These are phyloP conservation scores for Zeus faber DNA, from an alignment of 2,113 vertebrate genomes.

Conservation along the genomic window DNA sequence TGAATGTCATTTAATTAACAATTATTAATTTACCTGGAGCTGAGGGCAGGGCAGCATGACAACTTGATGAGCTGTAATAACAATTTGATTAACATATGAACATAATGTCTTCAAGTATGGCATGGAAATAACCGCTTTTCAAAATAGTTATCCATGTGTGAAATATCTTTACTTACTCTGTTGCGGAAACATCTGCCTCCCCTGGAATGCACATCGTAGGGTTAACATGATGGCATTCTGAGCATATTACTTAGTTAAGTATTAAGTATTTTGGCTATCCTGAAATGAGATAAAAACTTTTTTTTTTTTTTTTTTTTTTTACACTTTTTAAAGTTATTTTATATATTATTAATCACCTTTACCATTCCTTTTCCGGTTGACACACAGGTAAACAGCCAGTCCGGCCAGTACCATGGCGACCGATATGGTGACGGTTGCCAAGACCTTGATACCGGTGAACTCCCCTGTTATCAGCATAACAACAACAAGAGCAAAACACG, in stretches of 20 bases:
- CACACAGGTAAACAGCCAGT: conserved; percentile 54
- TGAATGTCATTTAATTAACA: neutral
- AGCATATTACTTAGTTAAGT: neutral
- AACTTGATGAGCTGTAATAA: conserved; percentile 12
- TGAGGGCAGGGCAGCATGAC: neutral
- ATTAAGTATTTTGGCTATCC: no score
- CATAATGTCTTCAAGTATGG: no score
- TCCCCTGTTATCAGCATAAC: conserved; percentile 47
- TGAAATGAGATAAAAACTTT: no score
- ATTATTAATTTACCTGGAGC: conserved; percentile 53
- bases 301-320: no score
- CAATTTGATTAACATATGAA: no score
- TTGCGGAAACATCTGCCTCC: conserved; percentile 17
- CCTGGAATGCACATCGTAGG: conserved; percentile 33
- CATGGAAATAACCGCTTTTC: no score
- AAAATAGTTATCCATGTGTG: no score
- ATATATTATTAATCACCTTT: conserved; percentile 47
- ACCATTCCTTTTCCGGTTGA: conserved; percentile 45
- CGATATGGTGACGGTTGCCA: conserved; percentile 57
- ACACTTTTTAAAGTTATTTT: no score
- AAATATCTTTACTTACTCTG: conserved; percentile 42
- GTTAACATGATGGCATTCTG: conserved; percentile 9
- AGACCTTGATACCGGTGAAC: conserved; percentile 53
- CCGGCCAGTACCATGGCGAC: conserved; percentile 56
- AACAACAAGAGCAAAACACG: no score